A percentile compares a stretch with the other conserved stretches of the same genome.
These are phyloP conservation scores for Clistopyga incitator DNA, from an alignment of 2,888 invertebrate species.

Conservation along the genomic window DNA sequence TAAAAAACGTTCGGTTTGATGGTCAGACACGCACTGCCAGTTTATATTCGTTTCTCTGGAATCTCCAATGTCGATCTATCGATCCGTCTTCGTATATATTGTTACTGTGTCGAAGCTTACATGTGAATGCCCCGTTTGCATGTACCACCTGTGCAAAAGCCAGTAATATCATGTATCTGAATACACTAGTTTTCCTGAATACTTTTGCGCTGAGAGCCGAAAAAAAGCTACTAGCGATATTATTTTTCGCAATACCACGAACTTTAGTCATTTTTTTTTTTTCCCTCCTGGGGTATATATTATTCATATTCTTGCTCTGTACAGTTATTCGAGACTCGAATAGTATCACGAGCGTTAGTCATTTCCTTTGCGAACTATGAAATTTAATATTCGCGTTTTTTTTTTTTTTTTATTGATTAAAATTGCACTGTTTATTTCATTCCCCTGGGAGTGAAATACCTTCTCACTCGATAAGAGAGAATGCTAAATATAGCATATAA, in stretches of 20 bases:
- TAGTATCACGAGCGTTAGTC: not conserved
- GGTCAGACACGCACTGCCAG: slow-evolving; percentile 9
- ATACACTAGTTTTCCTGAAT: not conserved
- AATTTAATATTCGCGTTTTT: not conserved
- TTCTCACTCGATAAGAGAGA: not conserved
- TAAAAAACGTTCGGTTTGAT: not conserved
- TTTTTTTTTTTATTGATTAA: not conserved
- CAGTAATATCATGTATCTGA: not conserved
- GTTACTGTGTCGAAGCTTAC: slow-evolving; percentile 21
- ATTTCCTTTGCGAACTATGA: not conserved
- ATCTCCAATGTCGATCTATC: slow-evolving; percentile 47
- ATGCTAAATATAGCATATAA: slow-evolving; percentile 37
- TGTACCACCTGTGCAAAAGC: slow-evolving; percentile 8
- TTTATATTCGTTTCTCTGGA: slow-evolving; percentile 14
- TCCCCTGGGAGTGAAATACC: slow-evolving; percentile 64
- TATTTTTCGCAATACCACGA: not conserved
- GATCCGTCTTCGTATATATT: slow-evolving; percentile 25
- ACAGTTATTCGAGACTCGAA: not conserved
- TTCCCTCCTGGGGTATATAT: not conserved
- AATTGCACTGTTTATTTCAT: slow-evolving; percentile 4
- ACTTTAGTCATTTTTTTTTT: not conserved
- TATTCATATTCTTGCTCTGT: not conserved
- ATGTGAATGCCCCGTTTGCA: slow-evolving; percentile 53
- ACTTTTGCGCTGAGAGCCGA: not conserved
- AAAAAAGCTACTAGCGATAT: not conserved